A percentile compares a stretch with the other conserved stretches of the same genome.
phyloP scores from a whole-genome alignment of 2,113 vertebrate genomes.

The Tragelaphus scriptus region DNA sequence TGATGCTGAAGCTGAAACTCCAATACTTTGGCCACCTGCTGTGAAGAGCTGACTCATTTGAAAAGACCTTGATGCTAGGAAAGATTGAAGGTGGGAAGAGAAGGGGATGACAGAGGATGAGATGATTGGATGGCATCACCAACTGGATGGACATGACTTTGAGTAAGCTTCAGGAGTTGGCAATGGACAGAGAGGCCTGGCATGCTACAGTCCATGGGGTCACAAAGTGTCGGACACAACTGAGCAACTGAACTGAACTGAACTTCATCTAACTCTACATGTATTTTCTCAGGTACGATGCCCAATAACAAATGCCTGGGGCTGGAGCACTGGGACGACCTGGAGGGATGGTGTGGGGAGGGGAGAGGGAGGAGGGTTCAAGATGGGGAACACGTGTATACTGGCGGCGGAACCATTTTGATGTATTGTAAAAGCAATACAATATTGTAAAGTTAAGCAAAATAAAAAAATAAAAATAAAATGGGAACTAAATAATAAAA shows the following conservation, averaged over 20 bases:
- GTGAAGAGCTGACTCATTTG: neutral
- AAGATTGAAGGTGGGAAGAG: neutral
- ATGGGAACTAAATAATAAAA: neutral
- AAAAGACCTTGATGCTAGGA: neutral
- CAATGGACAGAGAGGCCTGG: neutral
- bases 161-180: neutral
- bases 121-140: neutral
- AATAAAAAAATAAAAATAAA: neutral
- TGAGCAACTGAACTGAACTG: neutral
- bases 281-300: neutral
- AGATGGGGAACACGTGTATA: too few relatives aligned
- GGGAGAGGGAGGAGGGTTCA: too few relatives aligned
- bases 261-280: neutral
- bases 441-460: too few relatives aligned
- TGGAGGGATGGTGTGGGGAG: too few relatives aligned
- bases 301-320: too few relatives aligned
- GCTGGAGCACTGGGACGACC: too few relatives aligned
- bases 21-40: neutral
- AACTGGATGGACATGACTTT: neutral
- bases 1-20: neutral
- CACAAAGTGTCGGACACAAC: rapidly evolving
- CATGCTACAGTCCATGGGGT: neutral
- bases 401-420: too few relatives aligned
- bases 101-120: neutral
- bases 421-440: too few relatives aligned